Percentiles rank a stretch among this genome's conserved stretches.
Conservation (phyloP, 2,797 vertebrate genomes). For the Pteropus rufus region DNA sequence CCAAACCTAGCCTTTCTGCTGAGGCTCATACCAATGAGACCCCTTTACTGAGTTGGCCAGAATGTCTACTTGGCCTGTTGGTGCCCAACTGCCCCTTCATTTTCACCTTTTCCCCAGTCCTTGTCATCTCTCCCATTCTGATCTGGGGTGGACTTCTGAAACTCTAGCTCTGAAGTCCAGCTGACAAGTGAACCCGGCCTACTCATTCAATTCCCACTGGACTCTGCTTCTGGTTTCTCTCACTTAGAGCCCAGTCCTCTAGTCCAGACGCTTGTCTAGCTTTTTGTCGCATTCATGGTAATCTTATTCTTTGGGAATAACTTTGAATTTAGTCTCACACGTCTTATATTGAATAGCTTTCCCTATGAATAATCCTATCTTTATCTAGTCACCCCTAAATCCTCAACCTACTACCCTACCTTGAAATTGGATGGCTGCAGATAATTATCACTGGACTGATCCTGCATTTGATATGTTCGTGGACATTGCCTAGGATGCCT, state of each 20-base stretch:
- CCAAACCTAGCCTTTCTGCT: neutral
- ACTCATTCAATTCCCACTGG: neutral
- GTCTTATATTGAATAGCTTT: neutral
- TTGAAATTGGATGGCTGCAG: neutral
- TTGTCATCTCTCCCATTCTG: fast-evolving
- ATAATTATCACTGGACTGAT: neutral
- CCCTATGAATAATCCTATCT: neutral
- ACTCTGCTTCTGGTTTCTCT: neutral
- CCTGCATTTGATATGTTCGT: neutral
- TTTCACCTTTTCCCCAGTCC: neutral
- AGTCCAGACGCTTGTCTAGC: neutral
- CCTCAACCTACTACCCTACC: neutral
- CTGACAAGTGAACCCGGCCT: neutral
- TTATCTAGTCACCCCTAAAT: neutral
- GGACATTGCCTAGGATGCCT: neutral
- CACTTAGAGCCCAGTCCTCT: neutral
- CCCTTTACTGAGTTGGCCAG: neutral
- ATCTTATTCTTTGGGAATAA: neutral
- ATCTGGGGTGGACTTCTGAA: neutral
- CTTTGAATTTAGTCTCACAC: neutral
- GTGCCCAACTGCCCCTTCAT: neutral
- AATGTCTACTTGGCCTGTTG: neutral
- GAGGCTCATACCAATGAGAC: neutral
- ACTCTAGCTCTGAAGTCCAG: neutral
- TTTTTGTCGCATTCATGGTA: neutral